phyloP scores from a whole-genome alignment of 2,797 vertebrate genomes.

The Lacerta viridis region DNA sequence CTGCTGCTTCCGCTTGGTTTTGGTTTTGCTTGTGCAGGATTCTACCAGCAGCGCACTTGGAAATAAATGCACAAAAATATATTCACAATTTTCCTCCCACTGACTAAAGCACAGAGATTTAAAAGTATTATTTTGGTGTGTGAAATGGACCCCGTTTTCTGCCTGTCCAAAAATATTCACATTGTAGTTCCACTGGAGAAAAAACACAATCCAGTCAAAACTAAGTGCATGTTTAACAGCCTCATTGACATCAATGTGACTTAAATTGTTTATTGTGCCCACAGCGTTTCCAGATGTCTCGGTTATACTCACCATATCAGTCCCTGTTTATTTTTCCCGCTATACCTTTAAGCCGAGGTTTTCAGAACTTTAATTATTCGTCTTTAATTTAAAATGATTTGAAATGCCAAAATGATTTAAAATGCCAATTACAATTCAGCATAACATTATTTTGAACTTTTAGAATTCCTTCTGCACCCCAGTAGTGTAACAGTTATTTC shows the following conservation, averaged over 20 bases:
- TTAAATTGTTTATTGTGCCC: neutral
- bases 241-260: neutral
- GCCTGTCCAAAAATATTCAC: neutral
- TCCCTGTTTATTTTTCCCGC: neutral
- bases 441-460: neutral
- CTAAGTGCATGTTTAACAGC: neutral
- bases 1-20: neutral
- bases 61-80: neutral
- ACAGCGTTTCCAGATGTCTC: neutral
- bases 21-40: constrained; percentile 15
- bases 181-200: neutral
- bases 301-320: neutral
- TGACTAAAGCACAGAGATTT: neutral
- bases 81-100: neutral
- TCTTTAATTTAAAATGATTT: neutral
- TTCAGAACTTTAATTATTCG: neutral
- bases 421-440: neutral
- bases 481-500: neutral
- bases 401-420: neutral
- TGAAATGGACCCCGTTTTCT: neutral
- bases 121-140: neutral
- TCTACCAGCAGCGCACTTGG: neutral
- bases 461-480: neutral
- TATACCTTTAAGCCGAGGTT: neutral
- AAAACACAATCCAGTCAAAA: neutral